A percentile compares a stretch with the other conserved stretches of the same genome.
Evolutionary conservation across 2,797 vertebrate species (phyloP).

Genomic region (Cuniculus paca): DNA sequence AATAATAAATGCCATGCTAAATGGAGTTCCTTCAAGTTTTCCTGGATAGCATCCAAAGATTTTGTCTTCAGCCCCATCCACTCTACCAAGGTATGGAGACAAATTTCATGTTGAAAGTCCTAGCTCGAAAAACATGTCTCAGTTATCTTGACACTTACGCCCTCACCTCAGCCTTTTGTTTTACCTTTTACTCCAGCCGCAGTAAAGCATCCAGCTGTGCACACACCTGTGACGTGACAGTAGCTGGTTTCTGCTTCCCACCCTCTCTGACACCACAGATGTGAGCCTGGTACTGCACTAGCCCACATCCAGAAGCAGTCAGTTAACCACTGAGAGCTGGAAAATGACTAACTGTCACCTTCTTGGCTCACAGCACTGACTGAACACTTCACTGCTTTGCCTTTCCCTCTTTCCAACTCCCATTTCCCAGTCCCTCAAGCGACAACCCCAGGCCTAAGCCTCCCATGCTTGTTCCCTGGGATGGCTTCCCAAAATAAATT

Average conservation of each 20-base stretch:
- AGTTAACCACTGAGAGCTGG: not conserved
- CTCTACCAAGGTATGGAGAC: not conserved
- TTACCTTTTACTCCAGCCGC: not conserved
- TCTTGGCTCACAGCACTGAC: not conserved
- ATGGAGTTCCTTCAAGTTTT: not conserved
- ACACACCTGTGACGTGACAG: not conserved
- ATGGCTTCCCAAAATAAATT: slow-evolving; percentile 25
- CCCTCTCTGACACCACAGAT: not conserved
- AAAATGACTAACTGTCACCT: not conserved
- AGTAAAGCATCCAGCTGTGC: not conserved
- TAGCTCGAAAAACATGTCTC: not conserved
- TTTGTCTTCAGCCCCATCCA: not conserved
- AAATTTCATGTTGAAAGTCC: not conserved
- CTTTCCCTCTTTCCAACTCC: not conserved
- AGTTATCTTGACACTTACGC: not conserved
- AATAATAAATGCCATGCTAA: not conserved
- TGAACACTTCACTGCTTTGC: not conserved
- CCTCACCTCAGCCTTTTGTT: not conserved
- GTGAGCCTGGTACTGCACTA: not conserved
- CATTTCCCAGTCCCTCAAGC: not conserved
- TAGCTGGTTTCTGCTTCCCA: not conserved
- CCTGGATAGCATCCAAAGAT: not conserved
- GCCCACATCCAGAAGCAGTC: not conserved
- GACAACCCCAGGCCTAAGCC: not conserved
- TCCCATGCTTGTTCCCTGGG: not conserved